These are phyloP conservation scores for Isotomurus palustris DNA, from an alignment of 2,888 invertebrate species.

Conservation along the genomic window DNA sequence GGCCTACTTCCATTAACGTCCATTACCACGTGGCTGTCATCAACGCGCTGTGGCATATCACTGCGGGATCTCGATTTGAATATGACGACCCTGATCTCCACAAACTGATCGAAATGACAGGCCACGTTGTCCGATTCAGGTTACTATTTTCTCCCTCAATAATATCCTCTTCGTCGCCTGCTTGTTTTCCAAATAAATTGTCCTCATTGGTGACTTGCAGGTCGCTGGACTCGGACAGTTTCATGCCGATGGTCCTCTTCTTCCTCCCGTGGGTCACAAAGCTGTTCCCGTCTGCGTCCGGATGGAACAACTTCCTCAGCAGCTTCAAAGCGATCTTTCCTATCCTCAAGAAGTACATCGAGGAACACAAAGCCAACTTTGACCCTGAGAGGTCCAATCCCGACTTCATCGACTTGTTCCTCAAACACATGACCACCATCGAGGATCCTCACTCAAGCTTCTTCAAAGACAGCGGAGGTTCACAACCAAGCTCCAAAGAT, in stretches of 20 bases:
- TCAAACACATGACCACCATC: constrained; percentile 11
- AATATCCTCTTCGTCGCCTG: too few relatives aligned
- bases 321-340: constrained; percentile 24
- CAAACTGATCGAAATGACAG: constrained; percentile 19
- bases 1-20: constrained; percentile 12
- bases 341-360: constrained; percentile 14
- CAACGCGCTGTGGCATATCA: constrained; percentile 19
- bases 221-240: constrained; percentile 19
- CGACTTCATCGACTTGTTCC: constrained; percentile 23
- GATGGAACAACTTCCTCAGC: constrained; percentile 18
- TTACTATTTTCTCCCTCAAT: too few relatives aligned
- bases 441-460: constrained; percentile 12
- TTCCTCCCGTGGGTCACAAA: constrained; percentile 23
- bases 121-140: constrained; percentile 21
- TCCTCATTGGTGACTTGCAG: neutral
- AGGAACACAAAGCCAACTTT: constrained; percentile 10
- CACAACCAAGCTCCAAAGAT: too few relatives aligned
- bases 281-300: constrained; percentile 5
- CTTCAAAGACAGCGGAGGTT: constrained; percentile 8
- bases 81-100: constrained; percentile 18
- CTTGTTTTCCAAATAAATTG: too few relatives aligned
- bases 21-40: constrained; percentile 22
- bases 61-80: constrained; percentile 18
- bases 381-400: constrained; percentile 11
- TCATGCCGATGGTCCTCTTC: constrained; percentile 20